These are phyloP conservation scores for Ceratosolen fusciceps DNA, from an alignment of 1,140 invertebrate species.

Conservation along the genomic window DNA sequence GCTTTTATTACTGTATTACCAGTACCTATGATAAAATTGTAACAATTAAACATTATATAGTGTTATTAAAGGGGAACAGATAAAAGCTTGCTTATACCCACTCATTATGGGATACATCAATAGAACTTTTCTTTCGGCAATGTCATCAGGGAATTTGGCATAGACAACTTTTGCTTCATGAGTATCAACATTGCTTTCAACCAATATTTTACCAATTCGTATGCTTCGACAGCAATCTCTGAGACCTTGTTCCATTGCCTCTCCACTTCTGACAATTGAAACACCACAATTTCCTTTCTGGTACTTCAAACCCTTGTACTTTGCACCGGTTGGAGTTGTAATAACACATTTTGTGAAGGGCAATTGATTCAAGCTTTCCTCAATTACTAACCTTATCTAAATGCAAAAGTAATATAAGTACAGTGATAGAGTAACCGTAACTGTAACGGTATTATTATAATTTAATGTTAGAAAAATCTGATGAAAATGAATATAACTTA, in stretches of 20 bases:
- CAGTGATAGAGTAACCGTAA: not conserved
- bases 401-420: conserved; percentile 28
- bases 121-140: conserved; percentile 90
- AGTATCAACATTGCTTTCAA: conserved; percentile 96
- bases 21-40: conserved; percentile 73
- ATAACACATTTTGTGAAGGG: conserved; percentile 92
- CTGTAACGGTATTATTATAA: not conserved
- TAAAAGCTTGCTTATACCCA: conserved; percentile 64
- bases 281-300: conserved; percentile 98
- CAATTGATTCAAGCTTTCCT: conserved; percentile 97
- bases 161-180: conserved; percentile 98
- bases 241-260: conserved; percentile 98
- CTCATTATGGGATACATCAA: conserved; percentile 99
- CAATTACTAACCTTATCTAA: conserved; percentile 85
- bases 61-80: conserved; percentile 6
- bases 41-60: not conserved
- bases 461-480: too few relatives aligned
- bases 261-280: conserved; percentile 94
- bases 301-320: conserved; percentile 93
- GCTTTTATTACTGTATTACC: conserved; percentile 96
- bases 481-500: conserved; percentile 67
- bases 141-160: conserved; percentile 97
- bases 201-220: conserved; percentile 96
- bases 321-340: conserved; percentile 91
- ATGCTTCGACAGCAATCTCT: conserved; percentile 98